Evolutionary conservation across 2,113 vertebrate species (phyloP).

Genomic region (Grus americana): DNA sequence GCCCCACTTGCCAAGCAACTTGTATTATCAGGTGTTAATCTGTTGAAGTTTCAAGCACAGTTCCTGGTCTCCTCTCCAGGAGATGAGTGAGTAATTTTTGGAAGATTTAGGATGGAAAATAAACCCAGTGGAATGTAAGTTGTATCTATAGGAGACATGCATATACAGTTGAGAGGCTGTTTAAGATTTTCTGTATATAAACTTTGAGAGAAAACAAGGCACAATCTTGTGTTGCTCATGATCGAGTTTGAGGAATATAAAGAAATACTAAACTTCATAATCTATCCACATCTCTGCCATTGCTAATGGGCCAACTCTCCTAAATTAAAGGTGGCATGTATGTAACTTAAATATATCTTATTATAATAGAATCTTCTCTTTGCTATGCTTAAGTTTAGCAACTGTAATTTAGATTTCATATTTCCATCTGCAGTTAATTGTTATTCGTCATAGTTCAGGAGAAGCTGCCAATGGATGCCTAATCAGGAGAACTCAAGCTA

Average conservation of each 20-base stretch:
- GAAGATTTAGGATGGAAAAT: not conserved
- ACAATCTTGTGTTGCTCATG: not conserved
- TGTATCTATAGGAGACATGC: not conserved
- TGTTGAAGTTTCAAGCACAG: not conserved
- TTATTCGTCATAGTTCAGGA: constrained; percentile 23
- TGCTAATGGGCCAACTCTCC: not conserved
- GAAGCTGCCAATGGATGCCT: constrained; percentile 20
- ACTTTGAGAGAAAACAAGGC: not conserved
- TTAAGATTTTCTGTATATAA: not conserved
- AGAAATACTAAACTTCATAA: not conserved
- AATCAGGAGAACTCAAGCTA: constrained; percentile 15
- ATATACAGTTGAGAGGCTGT: not conserved
- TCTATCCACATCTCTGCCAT: not conserved
- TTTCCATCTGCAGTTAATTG: constrained; percentile 48
- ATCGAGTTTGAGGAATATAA: not conserved
- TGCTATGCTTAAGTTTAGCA: constrained; percentile 1
- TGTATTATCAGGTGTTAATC: not conserved
- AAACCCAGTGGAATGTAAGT: too few relatives aligned
- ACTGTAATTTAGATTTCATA: constrained; percentile 47
- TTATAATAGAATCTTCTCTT: constrained; percentile 23
- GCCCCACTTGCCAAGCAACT: not conserved
- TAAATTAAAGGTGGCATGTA: not conserved
- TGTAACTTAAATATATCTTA: constrained; percentile 20
- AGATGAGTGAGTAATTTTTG: not conserved
- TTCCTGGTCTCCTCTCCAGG: not conserved